Base-by-base conservation (phyloP, 2,113 vertebrate species). In the Sinocyclocheilus anophthalmus region DNA sequence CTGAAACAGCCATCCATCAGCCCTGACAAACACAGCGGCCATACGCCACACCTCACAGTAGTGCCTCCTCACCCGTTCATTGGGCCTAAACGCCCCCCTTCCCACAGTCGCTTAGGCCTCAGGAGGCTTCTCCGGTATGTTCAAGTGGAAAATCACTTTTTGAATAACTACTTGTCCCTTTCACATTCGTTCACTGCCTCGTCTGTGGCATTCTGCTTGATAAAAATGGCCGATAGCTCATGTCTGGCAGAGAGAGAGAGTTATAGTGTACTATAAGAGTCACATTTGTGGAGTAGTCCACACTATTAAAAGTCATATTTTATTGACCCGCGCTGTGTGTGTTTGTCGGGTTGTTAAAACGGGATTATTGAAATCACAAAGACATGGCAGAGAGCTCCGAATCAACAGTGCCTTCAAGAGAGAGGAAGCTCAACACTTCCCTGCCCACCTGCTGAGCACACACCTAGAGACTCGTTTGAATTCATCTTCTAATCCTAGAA, bases 401-500 rank as follows among this genome's bases (percentile, higher is more conserved):
- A 90, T 90, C 88, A 80, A 37, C 73, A 14, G 53, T 78, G 73
- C 73, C 80, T 65, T 84, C 85, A 63, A 78, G 69, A 72, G 67
- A 89, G 69, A 81, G 86, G 88, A 91, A 16, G 9, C 87, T 92
- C 63, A 80, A 86, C 83, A 79, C 87, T 80, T 73, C 50, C 89
- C 84, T 77, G 75, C 84, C 86, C 81, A 67, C 77, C 77, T 67
- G 61, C 90, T 81, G 89, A 86, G 82, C 76, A 84, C 81, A 83
- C 89, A 90, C 90, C 91, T 92, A 88, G 89, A 85, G 90, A 88
- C 50, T 87, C 87, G 88, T 93, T 93, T 91, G 86, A 83, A 83
- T 83, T 53, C 88, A 90, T 91, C 86, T 91, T 86, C 90, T 89
- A 93, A 94, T 90, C 92, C 91, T 87, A 90, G 88, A 93, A 93